Base-by-base conservation (phyloP, 2,888 invertebrate species). In the Lasius fuliginosus region DNA sequence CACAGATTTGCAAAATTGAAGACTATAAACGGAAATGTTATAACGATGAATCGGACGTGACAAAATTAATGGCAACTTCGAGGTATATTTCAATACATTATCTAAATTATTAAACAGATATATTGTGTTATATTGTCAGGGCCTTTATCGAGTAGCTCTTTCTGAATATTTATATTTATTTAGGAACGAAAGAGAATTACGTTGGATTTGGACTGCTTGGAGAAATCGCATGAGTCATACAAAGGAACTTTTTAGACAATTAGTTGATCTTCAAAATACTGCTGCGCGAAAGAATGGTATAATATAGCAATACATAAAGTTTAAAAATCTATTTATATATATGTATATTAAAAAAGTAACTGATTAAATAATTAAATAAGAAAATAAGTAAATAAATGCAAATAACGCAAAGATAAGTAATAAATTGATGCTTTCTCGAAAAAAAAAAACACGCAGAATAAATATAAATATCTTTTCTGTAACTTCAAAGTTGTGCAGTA, bases 161-260 rank as follows among this genome's bases (percentile, higher is more conserved):
- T 15, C 53, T n/a, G 1, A 30, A 74, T 0, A 62, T 23, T n/a
- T 40, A 64, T 27, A 27, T 65, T 60, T 30, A 30, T 82, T n/a
- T 79, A 95, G 92, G 69, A 95, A 95, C 40, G 95, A 95, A 87
- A 92, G 94, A 4, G 95, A 96, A 68, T 94, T 97, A 76, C 94
- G 95, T 86, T 96, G 96, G 96, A 95, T 96, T 0, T 98, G 98
- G 98, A 92, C 95, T 23, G 95, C 95, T 6, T 98, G 97, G 97
- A 95, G 97, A 86, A 95, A 97, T 86, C 96, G 95, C 18, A 96
- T 97, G 9, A 97, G 97, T 0, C 95, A 95, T 3, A 96, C 97
- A 93, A 96, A 95, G 83, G 91, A 95, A 23, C 94, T 96, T 2
- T 98, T 96, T 93, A 93, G 94, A 4, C 92, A 94, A 73, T 95